phyloP scores from a whole-genome alignment of 2,797 vertebrate species.

The Sebastes umbrosus region DNA sequence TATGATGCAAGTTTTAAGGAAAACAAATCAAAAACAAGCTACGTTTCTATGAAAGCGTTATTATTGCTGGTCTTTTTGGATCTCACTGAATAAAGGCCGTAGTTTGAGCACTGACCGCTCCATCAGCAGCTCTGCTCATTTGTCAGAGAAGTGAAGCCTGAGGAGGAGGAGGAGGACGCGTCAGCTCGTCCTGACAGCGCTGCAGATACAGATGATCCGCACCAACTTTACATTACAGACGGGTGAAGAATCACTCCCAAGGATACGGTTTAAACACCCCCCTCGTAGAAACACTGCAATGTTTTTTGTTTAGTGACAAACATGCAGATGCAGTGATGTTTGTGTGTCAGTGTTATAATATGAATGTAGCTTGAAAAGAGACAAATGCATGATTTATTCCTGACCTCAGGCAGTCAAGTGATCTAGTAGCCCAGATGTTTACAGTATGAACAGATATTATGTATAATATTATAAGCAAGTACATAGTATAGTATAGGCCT shows the following conservation, averaged over 20 bases:
- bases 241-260: slow-evolving; percentile 31
- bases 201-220: slow-evolving; percentile 49
- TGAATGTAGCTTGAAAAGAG: background rate
- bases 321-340: background rate
- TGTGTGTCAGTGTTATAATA: background rate
- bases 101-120: slow-evolving; percentile 44
- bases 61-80: background rate
- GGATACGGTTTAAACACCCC: slow-evolving; percentile 11
- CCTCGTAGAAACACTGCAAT: background rate
- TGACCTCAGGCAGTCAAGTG: background rate
- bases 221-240: slow-evolving; percentile 35
- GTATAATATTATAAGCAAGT: background rate
- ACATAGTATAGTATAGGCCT: background rate
- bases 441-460: background rate
- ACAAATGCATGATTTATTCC: background rate
- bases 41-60: background rate
- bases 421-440: background rate
- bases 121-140: slow-evolving; percentile 51
- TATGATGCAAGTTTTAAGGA: background rate
- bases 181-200: slow-evolving; percentile 11
- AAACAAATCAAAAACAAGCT: background rate
- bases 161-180: background rate
- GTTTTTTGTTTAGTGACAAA: slow-evolving; percentile 17
- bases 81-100: slow-evolving; percentile 13
- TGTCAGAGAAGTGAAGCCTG: slow-evolving; percentile 49